Evolutionary conservation across 2,888 invertebrate genomes (phyloP).

Genomic region (Brachypalpus laphriformis): DNA sequence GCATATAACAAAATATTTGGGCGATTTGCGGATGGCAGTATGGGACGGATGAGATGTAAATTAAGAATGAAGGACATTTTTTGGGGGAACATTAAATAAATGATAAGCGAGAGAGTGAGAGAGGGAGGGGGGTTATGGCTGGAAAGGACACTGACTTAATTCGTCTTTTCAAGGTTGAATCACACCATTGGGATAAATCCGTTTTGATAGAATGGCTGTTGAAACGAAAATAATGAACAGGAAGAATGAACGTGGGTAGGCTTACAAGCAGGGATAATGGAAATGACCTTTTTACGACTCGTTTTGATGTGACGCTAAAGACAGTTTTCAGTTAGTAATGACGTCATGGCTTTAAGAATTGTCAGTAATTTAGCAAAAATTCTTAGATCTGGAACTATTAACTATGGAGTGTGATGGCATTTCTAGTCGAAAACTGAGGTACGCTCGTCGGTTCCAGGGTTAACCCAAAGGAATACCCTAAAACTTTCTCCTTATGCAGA

Average conservation of each 20-base stretch:
- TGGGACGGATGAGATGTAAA: conserved; percentile 22
- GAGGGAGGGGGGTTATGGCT: neutral
- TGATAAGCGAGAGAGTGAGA: neutral
- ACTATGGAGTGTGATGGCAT: no score
- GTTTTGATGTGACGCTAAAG: neutral
- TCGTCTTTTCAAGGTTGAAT: conserved; percentile 10
- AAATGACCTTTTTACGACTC: neutral
- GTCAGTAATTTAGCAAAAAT: no score
- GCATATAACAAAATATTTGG: neutral
- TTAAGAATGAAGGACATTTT: conserved; percentile 7
- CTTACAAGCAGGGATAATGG: neutral
- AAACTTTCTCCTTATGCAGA: no score
- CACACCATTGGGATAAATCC: neutral
- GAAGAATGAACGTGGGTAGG: neutral
- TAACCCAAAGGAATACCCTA: no score
- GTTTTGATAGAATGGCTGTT: neutral
- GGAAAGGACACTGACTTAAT: conserved; percentile 15
- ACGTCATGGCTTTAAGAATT: neutral
- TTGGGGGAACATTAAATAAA: neutral
- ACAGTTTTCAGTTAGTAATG: neutral
- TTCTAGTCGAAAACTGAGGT: no score
- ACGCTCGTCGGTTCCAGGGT: no score
- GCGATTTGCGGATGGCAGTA: neutral
- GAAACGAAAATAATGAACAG: conserved; percentile 15
- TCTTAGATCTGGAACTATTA: no score